These are phyloP conservation scores for Ophion costatus DNA, from an alignment of 2,888 invertebrate genomes.

Conservation along the genomic window DNA sequence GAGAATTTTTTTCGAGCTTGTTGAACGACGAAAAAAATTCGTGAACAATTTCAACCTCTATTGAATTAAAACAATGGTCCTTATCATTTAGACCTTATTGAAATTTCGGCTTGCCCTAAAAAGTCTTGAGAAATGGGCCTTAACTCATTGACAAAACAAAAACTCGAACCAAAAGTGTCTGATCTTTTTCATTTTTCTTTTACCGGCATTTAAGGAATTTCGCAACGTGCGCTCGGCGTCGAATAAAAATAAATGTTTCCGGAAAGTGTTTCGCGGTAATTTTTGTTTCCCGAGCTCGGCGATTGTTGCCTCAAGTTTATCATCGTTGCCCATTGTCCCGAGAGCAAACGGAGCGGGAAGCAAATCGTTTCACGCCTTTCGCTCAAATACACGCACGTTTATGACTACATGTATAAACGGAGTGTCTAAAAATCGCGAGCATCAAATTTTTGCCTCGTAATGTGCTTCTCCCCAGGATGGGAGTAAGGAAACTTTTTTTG, in stretches of 20 bases:
- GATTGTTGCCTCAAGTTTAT: slow-evolving; percentile 38
- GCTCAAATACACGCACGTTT: slow-evolving; percentile 15
- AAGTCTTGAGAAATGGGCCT: neutral
- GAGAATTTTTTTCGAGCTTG: no score
- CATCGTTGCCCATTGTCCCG: slow-evolving; percentile 58
- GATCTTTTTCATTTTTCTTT: slow-evolving; percentile 30
- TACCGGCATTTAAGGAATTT: slow-evolving; percentile 48
- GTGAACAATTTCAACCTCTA: no score
- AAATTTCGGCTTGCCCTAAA: neutral
- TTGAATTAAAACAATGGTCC: no score
- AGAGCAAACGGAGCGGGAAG: slow-evolving; percentile 59
- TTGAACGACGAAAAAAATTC: no score
- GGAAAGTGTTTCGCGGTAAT: neutral
- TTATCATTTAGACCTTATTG: neutral
- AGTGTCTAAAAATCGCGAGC: neutral
- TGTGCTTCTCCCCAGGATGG: neutral
- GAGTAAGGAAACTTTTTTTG: neutral
- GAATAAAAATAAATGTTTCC: slow-evolving; percentile 55
- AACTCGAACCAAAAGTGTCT: no score
- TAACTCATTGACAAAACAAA: no score
- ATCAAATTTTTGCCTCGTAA: neutral
- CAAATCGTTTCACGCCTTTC: slow-evolving; percentile 46
- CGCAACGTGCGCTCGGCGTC: slow-evolving; percentile 41
- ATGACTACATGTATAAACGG: neutral
- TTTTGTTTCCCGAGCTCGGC: neutral